phyloP scores from a whole-genome alignment of 2,797 vertebrate species.

The Hyperoplus lanceolatus region DNA sequence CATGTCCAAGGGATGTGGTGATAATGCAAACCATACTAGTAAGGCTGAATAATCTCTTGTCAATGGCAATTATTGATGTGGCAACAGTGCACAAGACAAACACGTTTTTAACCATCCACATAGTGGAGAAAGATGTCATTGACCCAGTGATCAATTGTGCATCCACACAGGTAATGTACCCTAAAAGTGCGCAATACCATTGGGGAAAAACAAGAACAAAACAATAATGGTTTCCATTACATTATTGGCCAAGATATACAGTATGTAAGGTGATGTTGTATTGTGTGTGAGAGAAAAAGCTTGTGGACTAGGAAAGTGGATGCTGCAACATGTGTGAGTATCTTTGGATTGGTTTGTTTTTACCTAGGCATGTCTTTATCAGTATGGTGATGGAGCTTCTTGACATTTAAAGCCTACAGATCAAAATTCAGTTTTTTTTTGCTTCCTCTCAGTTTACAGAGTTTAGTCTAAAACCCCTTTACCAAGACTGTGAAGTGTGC shows the following conservation, averaged over 20 bases:
- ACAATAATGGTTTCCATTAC: background rate
- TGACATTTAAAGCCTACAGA: background rate
- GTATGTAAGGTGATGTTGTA: background rate
- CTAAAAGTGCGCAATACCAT: background rate
- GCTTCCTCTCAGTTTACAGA: background rate
- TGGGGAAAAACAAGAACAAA: background rate
- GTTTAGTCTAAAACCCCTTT: background rate
- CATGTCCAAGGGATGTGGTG: background rate
- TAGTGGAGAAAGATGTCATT: constrained; percentile 3
- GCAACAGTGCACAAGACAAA: constrained; percentile 23
- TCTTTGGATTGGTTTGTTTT: background rate
- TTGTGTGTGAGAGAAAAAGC: background rate
- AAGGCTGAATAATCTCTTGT: constrained; percentile 14
- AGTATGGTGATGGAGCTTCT: background rate
- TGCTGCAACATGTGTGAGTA: background rate
- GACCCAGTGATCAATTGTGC: constrained; percentile 1
- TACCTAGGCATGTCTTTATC: background rate
- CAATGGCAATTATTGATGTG: constrained; percentile 34
- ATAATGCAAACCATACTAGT: constrained; percentile 32
- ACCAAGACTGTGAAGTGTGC: background rate
- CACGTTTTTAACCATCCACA: background rate
- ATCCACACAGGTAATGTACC: background rate
- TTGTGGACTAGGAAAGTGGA: background rate
- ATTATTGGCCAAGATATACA: background rate
- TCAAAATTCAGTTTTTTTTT: background rate